These are phyloP conservation scores for Agonopterix subpropinquella DNA, from an alignment of 2,888 invertebrate species.

Conservation along the genomic window DNA sequence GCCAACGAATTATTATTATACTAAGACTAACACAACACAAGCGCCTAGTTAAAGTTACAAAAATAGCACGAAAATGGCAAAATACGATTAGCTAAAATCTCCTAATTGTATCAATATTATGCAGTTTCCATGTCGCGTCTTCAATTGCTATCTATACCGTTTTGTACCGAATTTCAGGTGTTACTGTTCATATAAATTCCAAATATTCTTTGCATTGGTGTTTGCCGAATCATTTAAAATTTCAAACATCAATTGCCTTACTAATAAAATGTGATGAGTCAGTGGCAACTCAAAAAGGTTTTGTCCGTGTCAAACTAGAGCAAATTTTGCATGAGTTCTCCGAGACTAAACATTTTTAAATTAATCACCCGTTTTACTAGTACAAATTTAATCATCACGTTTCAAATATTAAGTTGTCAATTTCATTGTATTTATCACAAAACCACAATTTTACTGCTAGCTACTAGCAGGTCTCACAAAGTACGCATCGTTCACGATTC, in stretches of 20 bases:
- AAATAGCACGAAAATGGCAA: constrained; percentile 68
- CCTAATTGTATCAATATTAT: constrained; percentile 52
- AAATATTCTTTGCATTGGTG: constrained; percentile 24
- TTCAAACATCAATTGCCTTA: too few species aligned
- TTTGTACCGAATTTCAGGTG: constrained; percentile 5
- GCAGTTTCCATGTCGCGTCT: constrained; percentile 55
- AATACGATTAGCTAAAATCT: constrained; percentile 58
- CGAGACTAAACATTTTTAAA: too few species aligned
- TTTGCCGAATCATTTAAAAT: constrained; percentile 38
- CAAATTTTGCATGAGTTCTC: too few species aligned
- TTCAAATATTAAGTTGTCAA: constrained; percentile 57
- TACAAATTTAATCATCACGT: constrained; percentile 25
- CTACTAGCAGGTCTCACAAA: constrained; percentile 65
- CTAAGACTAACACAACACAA: constrained; percentile 71
- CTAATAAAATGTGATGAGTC: too few species aligned
- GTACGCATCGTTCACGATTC: constrained; percentile 41
- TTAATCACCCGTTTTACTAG: constrained; percentile 42
- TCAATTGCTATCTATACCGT: constrained; percentile 11
- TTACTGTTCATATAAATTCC: background rate
- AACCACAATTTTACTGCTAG: constrained; percentile 71
- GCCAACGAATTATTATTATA: constrained; percentile 33
- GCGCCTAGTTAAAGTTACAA: constrained; percentile 64
- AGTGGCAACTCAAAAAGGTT: too few species aligned
- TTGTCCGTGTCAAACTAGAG: too few species aligned
- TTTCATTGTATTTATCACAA: constrained; percentile 73